Evolutionary conservation across 2,797 vertebrate species (phyloP).

Genomic region (Rhincodon typus): DNA sequence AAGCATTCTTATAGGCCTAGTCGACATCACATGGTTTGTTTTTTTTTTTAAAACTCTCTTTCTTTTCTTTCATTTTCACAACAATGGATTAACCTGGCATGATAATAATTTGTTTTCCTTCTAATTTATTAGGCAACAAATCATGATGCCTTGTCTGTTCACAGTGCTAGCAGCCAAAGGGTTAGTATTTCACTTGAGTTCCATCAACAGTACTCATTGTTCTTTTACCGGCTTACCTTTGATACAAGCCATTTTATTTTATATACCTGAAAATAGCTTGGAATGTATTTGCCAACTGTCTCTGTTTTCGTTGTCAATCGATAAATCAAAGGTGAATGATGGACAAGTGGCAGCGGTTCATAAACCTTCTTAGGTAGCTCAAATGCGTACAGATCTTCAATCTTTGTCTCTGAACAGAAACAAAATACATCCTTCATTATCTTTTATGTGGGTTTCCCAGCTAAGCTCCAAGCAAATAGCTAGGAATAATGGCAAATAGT

Average conservation of each 20-base stretch:
- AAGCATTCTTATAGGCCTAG: slow-evolving; percentile 67
- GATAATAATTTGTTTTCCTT: slow-evolving; percentile 31
- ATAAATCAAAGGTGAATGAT: neutral
- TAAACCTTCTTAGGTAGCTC: neutral
- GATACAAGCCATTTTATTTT: neutral
- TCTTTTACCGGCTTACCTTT: neutral
- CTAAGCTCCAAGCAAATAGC: neutral
- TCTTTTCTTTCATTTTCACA: slow-evolving; percentile 43
- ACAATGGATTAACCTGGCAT: neutral
- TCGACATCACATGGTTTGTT: slow-evolving; percentile 78
- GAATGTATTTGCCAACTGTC: neutral
- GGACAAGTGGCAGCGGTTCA: neutral
- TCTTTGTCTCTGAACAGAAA: neutral
- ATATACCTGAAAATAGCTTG: neutral
- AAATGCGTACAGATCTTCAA: neutral
- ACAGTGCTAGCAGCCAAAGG: slow-evolving; percentile 63
- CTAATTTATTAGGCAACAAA: slow-evolving; percentile 58
- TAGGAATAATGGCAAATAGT: neutral
- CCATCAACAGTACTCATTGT: neutral
- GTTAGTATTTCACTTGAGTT: slow-evolving; percentile 55
- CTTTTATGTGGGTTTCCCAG: neutral
- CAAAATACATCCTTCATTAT: neutral
- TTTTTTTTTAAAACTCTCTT: slow-evolving; percentile 36
- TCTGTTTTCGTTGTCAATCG: neutral
- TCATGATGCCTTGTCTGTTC: slow-evolving; percentile 61